phyloP scores from a whole-genome alignment of 2,113 vertebrate species.

The Aptenodytes forsteri region DNA sequence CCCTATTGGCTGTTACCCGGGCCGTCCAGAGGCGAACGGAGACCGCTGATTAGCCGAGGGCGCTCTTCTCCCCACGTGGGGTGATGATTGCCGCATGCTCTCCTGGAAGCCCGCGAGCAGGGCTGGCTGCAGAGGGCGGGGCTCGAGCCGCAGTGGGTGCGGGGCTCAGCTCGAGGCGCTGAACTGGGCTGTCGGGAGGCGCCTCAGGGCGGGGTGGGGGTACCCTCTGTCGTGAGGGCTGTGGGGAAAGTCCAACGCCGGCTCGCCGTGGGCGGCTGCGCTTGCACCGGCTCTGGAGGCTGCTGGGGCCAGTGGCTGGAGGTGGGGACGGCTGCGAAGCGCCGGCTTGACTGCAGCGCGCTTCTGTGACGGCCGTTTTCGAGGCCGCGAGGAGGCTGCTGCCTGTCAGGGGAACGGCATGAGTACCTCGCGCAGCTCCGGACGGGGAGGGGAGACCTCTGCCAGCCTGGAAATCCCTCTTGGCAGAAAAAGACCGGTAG shows the following conservation, averaged over 20 bases:
- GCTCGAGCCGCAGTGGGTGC: fast-evolving
- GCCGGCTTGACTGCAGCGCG: fast-evolving
- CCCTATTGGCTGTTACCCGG: background rate
- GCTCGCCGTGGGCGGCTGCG: background rate
- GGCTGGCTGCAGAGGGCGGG: fast-evolving
- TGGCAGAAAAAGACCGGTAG: background rate
- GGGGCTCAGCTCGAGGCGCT: background rate
- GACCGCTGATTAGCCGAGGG: background rate
- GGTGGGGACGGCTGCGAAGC: background rate
- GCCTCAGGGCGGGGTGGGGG: fast-evolving
- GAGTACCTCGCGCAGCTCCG: background rate
- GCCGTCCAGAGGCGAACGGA: background rate
- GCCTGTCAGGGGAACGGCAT: background rate
- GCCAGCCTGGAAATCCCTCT: background rate
- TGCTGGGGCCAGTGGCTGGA: background rate
- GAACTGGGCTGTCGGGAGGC: too few species aligned
- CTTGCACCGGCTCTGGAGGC: too few species aligned
- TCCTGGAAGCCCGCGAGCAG: background rate
- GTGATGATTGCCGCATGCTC: fast-evolving
- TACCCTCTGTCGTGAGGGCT: fast-evolving
- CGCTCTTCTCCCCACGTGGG: background rate
- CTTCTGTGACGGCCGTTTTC: background rate
- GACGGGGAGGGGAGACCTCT: background rate
- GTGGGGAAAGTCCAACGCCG: background rate
- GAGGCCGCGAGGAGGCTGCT: too few species aligned